Evolutionary conservation across 2,797 vertebrate species (phyloP), one percentile per base, ranked within the genome.

Genomic region (Mastacembelus armatus): DNA sequence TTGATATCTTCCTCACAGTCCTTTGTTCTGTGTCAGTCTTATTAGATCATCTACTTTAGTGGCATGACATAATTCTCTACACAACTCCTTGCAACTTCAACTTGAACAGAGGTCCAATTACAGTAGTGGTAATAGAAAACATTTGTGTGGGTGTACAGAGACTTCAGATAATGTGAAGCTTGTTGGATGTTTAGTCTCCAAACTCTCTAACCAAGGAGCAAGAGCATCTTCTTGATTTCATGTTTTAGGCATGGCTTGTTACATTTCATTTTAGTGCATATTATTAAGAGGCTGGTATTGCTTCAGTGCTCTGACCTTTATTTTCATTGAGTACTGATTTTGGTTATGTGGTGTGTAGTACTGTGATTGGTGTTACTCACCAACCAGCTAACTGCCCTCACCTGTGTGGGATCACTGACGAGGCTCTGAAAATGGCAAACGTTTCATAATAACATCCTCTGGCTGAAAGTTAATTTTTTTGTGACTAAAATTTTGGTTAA

Each of bases 101-200:
- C 52, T 22, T 49, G 27, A 66, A 55, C 56, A 32, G 30, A 5
- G 0, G 15, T 18, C 50, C 62, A 42, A 55, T 49, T 44, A n/a
- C n/a, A n/a, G n/a, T n/a, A 29, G 14, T 16, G 30, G 16, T 15
- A 50, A 42, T 43, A 32, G 15, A 29, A 16, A 45, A 30, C 16
- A 26, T 50, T 26, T 71, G 22, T 12, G 51, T 35, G 15, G 7
- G n/a, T 40, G 55, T 11, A 10, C 15, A 6, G 18, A 16, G 21
- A 47, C 21, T 2, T 44, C 39, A 14, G 35, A 50, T 45, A 50
- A 36, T 12, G 21, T 42, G 30, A 71, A 56, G 33, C 27, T 42
- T 60, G 24, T 27, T 38, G 43, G 21, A 44, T 16, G 21, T 52
- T 52, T 30, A 48, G 7, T 51, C 18, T 24, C 48, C 38, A 38